Conservation (phyloP, 2,113 vertebrate genomes). For the Gymnogyps californianus region DNA sequence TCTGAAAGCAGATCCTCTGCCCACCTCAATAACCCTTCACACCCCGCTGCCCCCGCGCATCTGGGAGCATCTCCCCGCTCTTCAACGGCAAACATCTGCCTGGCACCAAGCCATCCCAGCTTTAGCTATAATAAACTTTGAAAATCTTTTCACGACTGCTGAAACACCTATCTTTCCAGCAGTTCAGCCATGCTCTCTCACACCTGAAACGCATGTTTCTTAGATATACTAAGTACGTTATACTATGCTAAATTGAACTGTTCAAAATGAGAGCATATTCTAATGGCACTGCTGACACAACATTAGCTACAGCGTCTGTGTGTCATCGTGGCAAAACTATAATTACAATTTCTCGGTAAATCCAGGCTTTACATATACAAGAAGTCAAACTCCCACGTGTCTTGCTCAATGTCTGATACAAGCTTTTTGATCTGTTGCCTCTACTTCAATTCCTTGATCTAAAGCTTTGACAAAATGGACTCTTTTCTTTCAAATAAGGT, state of each 20-base stretch:
- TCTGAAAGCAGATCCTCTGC: background rate
- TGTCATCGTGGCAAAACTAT: slow-evolving; percentile 54
- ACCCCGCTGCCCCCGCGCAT: fast-evolving
- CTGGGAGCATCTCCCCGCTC: background rate
- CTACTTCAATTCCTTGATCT: slow-evolving; percentile 31
- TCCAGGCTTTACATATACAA: slow-evolving; percentile 34
- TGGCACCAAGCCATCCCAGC: background rate
- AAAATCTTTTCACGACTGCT: background rate
- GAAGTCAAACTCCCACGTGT: slow-evolving; percentile 43
- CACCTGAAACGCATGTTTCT: slow-evolving; percentile 30
- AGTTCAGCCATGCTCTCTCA: background rate
- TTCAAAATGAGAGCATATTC: slow-evolving; percentile 19
- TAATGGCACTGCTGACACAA: slow-evolving; percentile 52
- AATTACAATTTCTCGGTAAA: slow-evolving; percentile 51
- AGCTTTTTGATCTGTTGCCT: slow-evolving; percentile 51
- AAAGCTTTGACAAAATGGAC: slow-evolving; percentile 37
- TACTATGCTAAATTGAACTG: slow-evolving; percentile 9
- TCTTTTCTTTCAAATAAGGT: slow-evolving; percentile 13
- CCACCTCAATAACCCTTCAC: background rate
- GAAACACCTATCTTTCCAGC: background rate
- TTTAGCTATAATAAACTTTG: background rate
- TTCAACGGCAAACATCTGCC: background rate
- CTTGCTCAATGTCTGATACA: slow-evolving; percentile 12
- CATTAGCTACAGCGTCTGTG: background rate
- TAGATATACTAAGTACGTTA: background rate